Conservation (phyloP, 2,797 vertebrate genomes). For the Spinus olivaceus region DNA sequence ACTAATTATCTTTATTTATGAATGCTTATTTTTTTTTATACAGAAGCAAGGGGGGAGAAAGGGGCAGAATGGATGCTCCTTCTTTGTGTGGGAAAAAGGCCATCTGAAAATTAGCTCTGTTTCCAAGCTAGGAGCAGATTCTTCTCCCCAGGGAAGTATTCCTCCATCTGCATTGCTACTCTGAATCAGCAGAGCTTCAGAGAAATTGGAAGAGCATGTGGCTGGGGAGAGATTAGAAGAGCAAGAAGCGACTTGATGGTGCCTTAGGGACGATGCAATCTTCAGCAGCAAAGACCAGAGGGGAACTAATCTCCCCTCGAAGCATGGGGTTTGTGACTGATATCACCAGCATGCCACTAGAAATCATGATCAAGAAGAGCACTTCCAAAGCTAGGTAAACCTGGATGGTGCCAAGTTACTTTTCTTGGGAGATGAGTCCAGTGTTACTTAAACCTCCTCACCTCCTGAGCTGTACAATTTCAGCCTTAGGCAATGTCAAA, state of each 20-base stretch:
- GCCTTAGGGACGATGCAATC: neutral
- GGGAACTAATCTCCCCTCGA: neutral
- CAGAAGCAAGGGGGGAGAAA: neutral
- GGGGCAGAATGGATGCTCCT: neutral
- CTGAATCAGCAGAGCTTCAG: neutral
- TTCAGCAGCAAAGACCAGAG: neutral
- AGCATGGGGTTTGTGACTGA: neutral
- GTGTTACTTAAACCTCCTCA: neutral
- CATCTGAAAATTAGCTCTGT: slow-evolving; percentile 2
- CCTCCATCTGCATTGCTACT: neutral
- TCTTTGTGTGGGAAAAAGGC: neutral
- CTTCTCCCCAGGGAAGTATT: neutral
- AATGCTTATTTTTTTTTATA: neutral
- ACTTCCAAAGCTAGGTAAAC: neutral
- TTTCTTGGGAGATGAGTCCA: neutral
- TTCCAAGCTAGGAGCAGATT: neutral
- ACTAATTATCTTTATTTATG: neutral
- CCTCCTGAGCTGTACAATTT: neutral
- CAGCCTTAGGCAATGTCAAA: neutral
- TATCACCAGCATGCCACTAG: neutral
- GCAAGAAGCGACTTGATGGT: neutral
- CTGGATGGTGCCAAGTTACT: neutral
- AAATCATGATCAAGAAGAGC: neutral
- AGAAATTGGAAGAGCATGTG: neutral
- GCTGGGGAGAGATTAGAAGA: neutral